Conservation (phyloP, 2,113 vertebrate species). For the Zapus hudsonius region DNA sequence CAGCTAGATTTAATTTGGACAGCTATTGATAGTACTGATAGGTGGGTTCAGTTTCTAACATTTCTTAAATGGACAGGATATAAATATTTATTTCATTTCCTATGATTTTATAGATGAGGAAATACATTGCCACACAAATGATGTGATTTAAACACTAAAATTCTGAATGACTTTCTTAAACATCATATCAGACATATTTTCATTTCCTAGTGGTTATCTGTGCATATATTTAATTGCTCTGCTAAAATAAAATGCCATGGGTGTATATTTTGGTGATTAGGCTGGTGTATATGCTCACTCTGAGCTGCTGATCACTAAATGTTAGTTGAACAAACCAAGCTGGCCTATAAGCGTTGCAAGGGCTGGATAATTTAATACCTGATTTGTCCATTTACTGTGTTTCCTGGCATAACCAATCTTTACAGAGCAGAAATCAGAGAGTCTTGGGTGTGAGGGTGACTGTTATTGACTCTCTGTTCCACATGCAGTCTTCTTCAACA, state of each 20-base stretch:
- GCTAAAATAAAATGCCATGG: too few species aligned
- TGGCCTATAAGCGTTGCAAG: too few species aligned
- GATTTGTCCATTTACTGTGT: not conserved
- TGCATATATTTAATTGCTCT: not conserved
- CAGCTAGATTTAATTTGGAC: not conserved
- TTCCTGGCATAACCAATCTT: not conserved
- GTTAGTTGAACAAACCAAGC: not conserved
- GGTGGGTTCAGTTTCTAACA: not conserved
- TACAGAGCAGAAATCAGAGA: accelerated
- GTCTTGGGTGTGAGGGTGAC: too few species aligned
- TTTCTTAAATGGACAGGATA: not conserved
- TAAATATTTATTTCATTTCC: not conserved
- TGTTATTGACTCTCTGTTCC: accelerated
- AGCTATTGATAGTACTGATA: not conserved
- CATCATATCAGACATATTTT: not conserved
- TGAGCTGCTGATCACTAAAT: not conserved
- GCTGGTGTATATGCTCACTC: not conserved
- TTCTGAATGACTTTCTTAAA: not conserved
- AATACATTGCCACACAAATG: too few species aligned
- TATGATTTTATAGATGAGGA: not conserved
- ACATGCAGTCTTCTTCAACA: not conserved
- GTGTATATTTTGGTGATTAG: not conserved
- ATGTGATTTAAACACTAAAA: not conserved
- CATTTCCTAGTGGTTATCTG: not conserved
- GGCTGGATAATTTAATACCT: not conserved